Base-by-base conservation (phyloP, 1,140 invertebrate species). In the Ooceraea biroi region DNA sequence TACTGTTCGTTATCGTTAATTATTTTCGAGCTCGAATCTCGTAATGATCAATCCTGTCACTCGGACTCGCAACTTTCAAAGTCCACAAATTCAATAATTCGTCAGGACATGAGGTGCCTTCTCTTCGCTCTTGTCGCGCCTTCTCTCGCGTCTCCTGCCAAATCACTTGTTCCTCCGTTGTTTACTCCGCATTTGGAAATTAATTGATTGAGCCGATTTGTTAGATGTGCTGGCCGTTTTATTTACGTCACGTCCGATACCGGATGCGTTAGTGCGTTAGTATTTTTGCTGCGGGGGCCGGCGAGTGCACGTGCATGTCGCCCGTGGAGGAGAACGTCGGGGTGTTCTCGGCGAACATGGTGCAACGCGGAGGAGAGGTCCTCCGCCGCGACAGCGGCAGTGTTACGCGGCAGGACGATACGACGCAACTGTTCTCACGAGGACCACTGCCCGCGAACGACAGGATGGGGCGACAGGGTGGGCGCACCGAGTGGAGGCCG, bases 341-440 rank as follows among this genome's bases (percentile, higher is more conserved):
- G 12, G 19, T 36, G 36, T 36, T 36, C 41, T 30, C 41, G 68
- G 30, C 46, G 11, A 3, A 63, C 12, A 36, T 27, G 58, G 25
- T 58, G 10, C 12, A 19, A 46, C 41, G 48, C 27, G 11, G 4
- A 55, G 65, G 7, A 11, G 4, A 55, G 65, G 5, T 22, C 72
- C 72, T 61, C 27, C 44, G 48, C 69, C 63, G 82, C 48, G 74
- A 52, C 65, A 80, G 74, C 48, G 74, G 52, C 71, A 80, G 30
- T 87, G 60, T 52, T 66, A 41, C 86, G 65, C 84, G 85, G 71
- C 30, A 57, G 69, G 22, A 87, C 63, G 84, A 55, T 83, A 63
- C 85, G 63, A 76, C 55, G 84, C 63, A 76, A 85, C 85, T 85
- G 85, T 76, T 73, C 78, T 86, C 71, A 72, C 50, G 85, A 83